phyloP scores from a whole-genome alignment of 2,113 vertebrate genomes.

The Pseudorhombus dupliciocellatus region DNA sequence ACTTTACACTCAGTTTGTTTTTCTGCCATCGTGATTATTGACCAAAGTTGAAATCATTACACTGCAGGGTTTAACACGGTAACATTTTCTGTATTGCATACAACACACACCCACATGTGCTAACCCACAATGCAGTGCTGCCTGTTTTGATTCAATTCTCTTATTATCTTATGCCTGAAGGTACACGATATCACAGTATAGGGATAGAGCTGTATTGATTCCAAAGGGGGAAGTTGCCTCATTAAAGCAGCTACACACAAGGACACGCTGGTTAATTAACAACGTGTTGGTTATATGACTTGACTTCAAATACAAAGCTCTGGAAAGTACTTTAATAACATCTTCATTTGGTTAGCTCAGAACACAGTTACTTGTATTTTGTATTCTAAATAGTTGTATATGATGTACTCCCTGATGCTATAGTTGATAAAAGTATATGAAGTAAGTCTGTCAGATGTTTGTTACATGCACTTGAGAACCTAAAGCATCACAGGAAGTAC shows the following conservation, averaged over 20 bases:
- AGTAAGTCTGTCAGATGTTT: too few species aligned
- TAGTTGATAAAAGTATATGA: too few species aligned
- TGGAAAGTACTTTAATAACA: neutral
- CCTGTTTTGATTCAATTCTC: constrained; percentile 12
- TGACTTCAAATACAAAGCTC: neutral
- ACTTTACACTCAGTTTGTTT: too few species aligned
- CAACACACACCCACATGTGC: neutral
- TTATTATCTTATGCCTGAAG: constrained; percentile 29
- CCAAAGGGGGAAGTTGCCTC: constrained; percentile 16
- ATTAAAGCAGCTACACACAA: constrained; percentile 6
- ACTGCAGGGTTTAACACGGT: neutral
- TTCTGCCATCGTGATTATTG: too few species aligned
- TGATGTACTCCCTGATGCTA: too few species aligned
- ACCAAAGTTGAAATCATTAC: too few species aligned
- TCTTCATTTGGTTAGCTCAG: too few species aligned
- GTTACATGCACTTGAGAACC: too few species aligned
- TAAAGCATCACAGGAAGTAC: too few species aligned
- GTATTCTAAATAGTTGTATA: too few species aligned
- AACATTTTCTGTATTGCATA: neutral
- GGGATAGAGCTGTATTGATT: constrained; percentile 37
- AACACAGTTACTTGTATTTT: too few species aligned
- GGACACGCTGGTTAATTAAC: constrained; percentile 10
- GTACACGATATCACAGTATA: constrained; percentile 9
- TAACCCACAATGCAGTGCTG: constrained; percentile 3
- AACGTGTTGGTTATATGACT: neutral